A percentile compares a stretch with the other conserved stretches of the same genome.
Evolutionary conservation across 2,888 invertebrate genomes (phyloP).

Genomic region (Aplocera efformata): DNA sequence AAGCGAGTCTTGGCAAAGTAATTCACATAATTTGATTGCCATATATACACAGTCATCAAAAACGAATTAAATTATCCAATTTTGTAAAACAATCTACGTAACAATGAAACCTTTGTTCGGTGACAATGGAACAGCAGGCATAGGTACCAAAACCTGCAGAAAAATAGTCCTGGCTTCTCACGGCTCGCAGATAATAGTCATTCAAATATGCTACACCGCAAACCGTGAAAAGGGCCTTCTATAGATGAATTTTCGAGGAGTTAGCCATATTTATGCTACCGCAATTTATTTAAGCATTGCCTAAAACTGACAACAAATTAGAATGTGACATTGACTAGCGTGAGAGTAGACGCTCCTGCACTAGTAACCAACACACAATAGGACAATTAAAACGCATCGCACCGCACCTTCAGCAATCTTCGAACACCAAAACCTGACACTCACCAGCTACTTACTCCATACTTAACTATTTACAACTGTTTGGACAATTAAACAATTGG

Average conservation of each 20-base stretch:
- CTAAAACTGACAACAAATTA: slow-evolving; percentile 47
- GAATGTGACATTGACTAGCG: slow-evolving; percentile 61
- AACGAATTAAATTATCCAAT: slow-evolving; percentile 22
- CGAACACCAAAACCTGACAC: slow-evolving; percentile 37
- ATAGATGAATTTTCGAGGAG: slow-evolving; percentile 4
- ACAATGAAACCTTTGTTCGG: slow-evolving; percentile 38
- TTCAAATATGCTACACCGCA: slow-evolving; percentile 20
- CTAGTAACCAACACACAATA: slow-evolving; percentile 52
- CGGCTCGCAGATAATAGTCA: slow-evolving; percentile 19
- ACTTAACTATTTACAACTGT: slow-evolving; percentile 51
- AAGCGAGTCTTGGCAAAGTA: too few species aligned
- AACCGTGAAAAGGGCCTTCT: slow-evolving; percentile 12
- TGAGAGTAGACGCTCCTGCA: slow-evolving; percentile 45
- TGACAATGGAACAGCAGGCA: slow-evolving; percentile 31
- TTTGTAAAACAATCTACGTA: slow-evolving; percentile 30
- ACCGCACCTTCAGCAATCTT: slow-evolving; percentile 30
- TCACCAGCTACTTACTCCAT: slow-evolving; percentile 38
- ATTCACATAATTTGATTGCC: too few species aligned
- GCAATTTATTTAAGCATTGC: slow-evolving; percentile 42
- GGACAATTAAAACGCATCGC: slow-evolving; percentile 52
- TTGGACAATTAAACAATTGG: slow-evolving; percentile 75
- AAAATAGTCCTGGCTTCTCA: slow-evolving; percentile 24
- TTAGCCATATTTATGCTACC: not conserved
- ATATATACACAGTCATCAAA: slow-evolving; percentile 25
- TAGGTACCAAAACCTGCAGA: slow-evolving; percentile 6